A percentile compares a stretch with the other conserved stretches of the same genome.
phyloP scores from a whole-genome alignment of 2,113 vertebrate species.

The Amphiprion percula region DNA sequence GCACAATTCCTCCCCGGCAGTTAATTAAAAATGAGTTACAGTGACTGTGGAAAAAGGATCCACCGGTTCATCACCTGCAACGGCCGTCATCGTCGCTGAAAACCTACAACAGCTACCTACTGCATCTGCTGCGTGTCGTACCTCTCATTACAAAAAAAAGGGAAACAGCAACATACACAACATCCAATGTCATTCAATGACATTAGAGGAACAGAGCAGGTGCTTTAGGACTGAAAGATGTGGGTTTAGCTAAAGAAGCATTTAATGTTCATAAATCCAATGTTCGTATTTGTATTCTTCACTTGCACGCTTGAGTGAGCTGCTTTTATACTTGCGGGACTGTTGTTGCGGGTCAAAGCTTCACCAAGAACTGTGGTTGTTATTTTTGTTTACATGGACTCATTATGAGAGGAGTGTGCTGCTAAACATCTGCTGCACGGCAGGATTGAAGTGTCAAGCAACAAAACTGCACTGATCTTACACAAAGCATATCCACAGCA shows the following conservation, averaged over 20 bases:
- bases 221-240: background rate
- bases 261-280: background rate
- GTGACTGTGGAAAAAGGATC: background rate
- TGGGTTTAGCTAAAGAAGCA: background rate
- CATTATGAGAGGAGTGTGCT: slow-evolving; percentile 39
- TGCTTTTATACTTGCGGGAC: slow-evolving; percentile 5
- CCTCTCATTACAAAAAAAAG: background rate
- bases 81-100: slow-evolving; percentile 7
- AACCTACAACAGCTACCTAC: slow-evolving; percentile 25
- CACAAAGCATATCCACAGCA: background rate
- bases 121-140: slow-evolving; percentile 14
- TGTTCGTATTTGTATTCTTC: background rate
- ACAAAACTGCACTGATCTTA: background rate
- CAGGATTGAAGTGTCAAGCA: slow-evolving; percentile 1
- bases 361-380: slow-evolving; percentile 18
- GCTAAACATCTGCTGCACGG: slow-evolving; percentile 12
- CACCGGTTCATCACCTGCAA: slow-evolving; percentile 10
- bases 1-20: slow-evolving; percentile 25
- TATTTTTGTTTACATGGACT: slow-evolving; percentile 72
- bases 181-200: slow-evolving; percentile 84
- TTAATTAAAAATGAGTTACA: background rate
- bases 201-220: slow-evolving; percentile 33
- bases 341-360: slow-evolving; percentile 9
- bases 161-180: slow-evolving; percentile 10
- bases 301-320: background rate